Percentiles rank a stretch among this genome's conserved stretches.
Evolutionary conservation across 2,797 vertebrate species (phyloP).

Genomic region (Pachyuromys duprasi): DNA sequence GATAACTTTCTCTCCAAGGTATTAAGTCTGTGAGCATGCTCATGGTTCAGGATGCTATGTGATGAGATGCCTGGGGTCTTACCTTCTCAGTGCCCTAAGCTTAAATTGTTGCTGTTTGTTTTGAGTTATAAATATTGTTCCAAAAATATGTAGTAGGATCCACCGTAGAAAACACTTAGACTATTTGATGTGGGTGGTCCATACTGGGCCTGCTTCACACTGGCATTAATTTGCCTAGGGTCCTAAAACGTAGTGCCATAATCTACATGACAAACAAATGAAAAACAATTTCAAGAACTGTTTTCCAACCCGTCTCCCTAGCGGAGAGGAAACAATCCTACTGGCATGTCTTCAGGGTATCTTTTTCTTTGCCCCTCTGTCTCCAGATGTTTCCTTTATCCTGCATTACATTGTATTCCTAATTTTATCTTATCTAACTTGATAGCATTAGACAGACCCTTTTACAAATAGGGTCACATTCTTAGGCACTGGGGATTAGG

Average conservation of each 20-base stretch:
- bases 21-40: too few species aligned
- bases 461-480: neutral
- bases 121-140: neutral
- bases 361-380: accelerated
- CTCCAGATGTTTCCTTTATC: neutral
- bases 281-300: neutral
- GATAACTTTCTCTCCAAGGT: neutral
- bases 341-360: accelerated
- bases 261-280: neutral
- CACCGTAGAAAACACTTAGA: neutral
- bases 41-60: neutral
- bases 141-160: neutral
- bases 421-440: neutral
- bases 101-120: neutral
- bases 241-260: neutral
- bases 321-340: too few species aligned
- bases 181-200: neutral
- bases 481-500: neutral
- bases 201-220: accelerated
- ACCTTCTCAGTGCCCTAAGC: accelerated
- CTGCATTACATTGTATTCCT: accelerated
- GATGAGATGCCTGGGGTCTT: too few species aligned
- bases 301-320: too few species aligned
- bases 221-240: accelerated
- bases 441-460: neutral